Percentiles rank a stretch among this genome's conserved stretches.
Evolutionary conservation across 2,113 vertebrate genomes (phyloP).

Genomic region (Stegastes partitus): DNA sequence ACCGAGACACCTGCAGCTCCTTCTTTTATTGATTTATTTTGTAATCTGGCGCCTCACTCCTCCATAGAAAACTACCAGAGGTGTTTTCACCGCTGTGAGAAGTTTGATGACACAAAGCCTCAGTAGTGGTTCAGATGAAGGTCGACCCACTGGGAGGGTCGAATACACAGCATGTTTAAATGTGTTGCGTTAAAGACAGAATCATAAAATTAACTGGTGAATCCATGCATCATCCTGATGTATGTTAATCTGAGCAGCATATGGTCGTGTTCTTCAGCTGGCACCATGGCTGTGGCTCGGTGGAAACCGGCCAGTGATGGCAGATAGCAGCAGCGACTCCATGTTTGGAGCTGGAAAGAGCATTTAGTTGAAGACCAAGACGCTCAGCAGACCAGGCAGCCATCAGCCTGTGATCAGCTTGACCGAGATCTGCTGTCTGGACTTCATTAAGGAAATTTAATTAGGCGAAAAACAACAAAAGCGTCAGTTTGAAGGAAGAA

Average conservation of each 20-base stretch:
- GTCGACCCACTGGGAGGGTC: too few relatives aligned
- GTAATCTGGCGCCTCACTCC: too few relatives aligned
- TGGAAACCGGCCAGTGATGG: slow-evolving; percentile 6
- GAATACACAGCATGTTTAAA: not conserved
- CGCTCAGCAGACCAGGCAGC: not conserved
- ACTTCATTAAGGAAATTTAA: slow-evolving; percentile 13
- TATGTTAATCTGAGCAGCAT: not conserved
- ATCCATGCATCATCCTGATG: not conserved
- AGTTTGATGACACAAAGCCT: too few relatives aligned
- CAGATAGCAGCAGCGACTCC: not conserved
- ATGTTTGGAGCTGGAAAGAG: not conserved
- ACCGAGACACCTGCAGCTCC: too few relatives aligned
- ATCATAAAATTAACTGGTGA: not conserved
- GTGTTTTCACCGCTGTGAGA: too few relatives aligned
- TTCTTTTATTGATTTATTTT: too few relatives aligned
- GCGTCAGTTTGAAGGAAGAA: too few relatives aligned
- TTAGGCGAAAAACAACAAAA: slow-evolving; percentile 45
- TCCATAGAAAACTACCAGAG: too few relatives aligned
- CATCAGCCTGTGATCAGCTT: slow-evolving; percentile 16
- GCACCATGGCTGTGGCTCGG: not conserved
- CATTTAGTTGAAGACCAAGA: not conserved
- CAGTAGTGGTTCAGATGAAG: too few relatives aligned
- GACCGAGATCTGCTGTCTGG: slow-evolving; percentile 13
- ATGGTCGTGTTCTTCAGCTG: not conserved
- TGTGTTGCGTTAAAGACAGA: not conserved